Conservation (phyloP, 2,113 vertebrate species). For the Leucosticte australis region DNA sequence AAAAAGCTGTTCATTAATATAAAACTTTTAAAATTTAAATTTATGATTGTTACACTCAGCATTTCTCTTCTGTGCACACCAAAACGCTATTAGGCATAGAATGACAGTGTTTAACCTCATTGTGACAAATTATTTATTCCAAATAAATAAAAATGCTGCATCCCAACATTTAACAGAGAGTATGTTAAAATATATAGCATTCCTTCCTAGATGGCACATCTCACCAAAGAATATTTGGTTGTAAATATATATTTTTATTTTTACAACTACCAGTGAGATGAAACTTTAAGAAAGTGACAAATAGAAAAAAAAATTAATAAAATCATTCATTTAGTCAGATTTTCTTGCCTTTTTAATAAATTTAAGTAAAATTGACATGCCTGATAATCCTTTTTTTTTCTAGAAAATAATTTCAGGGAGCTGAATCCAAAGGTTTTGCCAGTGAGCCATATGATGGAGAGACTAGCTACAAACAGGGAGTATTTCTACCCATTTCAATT, state of each 20-base stretch:
- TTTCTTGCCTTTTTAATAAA: background rate
- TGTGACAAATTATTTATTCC: background rate
- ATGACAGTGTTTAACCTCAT: background rate
- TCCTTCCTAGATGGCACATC: background rate
- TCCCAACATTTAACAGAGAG: background rate
- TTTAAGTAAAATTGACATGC: background rate
- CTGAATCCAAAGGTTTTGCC: background rate
- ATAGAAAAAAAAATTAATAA: background rate
- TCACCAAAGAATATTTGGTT: background rate
- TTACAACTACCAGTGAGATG: background rate
- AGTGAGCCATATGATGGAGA: background rate
- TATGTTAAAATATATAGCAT: background rate
- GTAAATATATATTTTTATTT: background rate
- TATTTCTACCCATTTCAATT: background rate
- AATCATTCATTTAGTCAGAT: background rate
- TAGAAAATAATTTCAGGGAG: background rate
- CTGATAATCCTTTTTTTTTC: background rate
- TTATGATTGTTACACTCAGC: background rate
- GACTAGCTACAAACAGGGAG: background rate
- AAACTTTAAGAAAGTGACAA: background rate
- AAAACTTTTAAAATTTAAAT: background rate
- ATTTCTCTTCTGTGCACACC: background rate
- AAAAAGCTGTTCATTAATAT: background rate
- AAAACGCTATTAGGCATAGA: background rate
- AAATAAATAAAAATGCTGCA: background rate